These are phyloP conservation scores for Oryzias sinensis DNA, from an alignment of 2,797 vertebrate species.

Conservation along the genomic window DNA sequence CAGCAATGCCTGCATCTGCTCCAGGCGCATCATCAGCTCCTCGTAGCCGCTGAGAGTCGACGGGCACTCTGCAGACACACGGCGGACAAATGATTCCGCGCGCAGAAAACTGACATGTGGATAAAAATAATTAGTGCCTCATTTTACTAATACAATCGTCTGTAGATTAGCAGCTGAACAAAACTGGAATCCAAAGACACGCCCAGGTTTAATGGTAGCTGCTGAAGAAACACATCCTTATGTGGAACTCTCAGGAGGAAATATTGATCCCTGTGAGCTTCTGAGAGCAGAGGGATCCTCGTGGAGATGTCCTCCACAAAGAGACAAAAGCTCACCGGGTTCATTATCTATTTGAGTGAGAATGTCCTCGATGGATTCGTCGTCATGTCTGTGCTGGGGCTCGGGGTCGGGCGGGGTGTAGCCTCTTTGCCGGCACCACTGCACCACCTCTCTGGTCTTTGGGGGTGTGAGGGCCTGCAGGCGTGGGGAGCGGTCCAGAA, in stretches of 20 bases:
- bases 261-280: conserved; percentile 35
- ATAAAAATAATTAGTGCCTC: too few species aligned
- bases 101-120: background rate
- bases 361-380: conserved; percentile 95
- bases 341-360: conserved; percentile 96
- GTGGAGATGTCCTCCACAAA: background rate
- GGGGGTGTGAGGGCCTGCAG: conserved; percentile 86
- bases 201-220: conserved; percentile 20
- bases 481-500: conserved; percentile 86
- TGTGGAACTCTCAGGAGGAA: conserved; percentile 24
- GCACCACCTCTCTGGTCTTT: conserved; percentile 91
- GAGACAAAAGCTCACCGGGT: conserved; percentile 76
- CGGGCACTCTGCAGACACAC: conserved; percentile 81
- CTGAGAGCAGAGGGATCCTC: conserved; percentile 12
- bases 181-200: conserved; percentile 24
- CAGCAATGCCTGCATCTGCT: conserved; percentile 90
- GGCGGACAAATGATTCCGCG: background rate
- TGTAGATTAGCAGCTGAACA: conserved; percentile 18
- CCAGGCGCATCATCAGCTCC: conserved; percentile 85
- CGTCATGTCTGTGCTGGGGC: conserved; percentile 74
- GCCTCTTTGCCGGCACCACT: conserved; percentile 94
- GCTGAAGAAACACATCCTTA: conserved; percentile 42
- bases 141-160: conserved; percentile 16
- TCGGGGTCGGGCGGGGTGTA: conserved; percentile 90
- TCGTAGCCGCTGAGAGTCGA: conserved; percentile 86